A percentile compares a stretch with the other conserved stretches of the same genome.
Conservation (phyloP, 2,888 invertebrate genomes). For the Leucania comma region DNA sequence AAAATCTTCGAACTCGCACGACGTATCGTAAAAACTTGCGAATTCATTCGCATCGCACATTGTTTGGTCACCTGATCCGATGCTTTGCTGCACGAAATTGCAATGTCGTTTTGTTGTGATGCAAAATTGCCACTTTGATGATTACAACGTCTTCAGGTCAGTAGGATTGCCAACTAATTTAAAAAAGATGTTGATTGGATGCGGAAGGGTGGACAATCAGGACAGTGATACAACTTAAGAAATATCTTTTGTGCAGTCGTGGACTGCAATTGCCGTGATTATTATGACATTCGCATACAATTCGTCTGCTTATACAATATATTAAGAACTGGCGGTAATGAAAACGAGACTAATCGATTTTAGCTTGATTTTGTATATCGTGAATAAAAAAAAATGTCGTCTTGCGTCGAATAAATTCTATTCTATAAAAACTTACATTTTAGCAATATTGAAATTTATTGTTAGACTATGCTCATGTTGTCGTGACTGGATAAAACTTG, state of each 20-base stretch:
- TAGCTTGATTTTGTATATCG: background rate
- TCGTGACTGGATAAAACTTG: conserved; percentile 28
- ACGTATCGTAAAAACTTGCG: too few species aligned
- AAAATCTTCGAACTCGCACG: too few species aligned
- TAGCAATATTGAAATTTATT: conserved; percentile 25
- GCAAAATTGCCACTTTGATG: background rate
- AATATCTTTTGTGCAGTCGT: background rate
- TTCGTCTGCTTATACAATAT: background rate
- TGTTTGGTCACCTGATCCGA: too few species aligned
- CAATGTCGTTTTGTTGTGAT: too few species aligned
- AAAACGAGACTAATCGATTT: conserved; percentile 1
- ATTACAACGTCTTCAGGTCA: background rate
- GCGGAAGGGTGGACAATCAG: background rate
- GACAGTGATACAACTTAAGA: background rate
- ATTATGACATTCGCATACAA: background rate
- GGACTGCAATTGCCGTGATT: background rate
- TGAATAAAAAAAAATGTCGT: too few species aligned
- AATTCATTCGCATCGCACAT: too few species aligned
- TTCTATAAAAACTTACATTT: conserved; percentile 6
- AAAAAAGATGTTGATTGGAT: background rate
- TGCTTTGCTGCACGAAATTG: too few species aligned
- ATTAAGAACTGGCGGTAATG: background rate
- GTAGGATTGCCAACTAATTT: background rate
- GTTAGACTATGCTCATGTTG: conserved; percentile 34
- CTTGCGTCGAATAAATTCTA: too few species aligned